Evolutionary conservation across 2,113 vertebrate species (phyloP).

Genomic region (Chelonoidis abingdonii): DNA sequence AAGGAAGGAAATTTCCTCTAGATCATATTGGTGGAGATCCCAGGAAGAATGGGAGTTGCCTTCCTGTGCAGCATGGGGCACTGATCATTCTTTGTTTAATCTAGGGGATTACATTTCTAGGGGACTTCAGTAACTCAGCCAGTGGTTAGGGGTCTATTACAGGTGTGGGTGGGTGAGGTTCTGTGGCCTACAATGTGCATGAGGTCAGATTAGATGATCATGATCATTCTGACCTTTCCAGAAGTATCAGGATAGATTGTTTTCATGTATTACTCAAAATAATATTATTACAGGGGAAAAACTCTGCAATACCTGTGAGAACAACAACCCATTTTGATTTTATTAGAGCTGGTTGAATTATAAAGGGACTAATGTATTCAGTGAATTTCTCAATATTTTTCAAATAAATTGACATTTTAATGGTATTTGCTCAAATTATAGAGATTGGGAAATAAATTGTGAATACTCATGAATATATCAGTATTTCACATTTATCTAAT

Average conservation of each 20-base stretch:
- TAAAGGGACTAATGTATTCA: background rate
- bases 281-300: background rate
- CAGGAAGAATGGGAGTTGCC: too few relatives aligned
- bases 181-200: too few relatives aligned
- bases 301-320: background rate
- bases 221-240: background rate
- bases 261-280: background rate
- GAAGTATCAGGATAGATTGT: background rate
- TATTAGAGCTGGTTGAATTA: background rate
- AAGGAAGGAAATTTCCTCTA: too few relatives aligned
- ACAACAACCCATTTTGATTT: background rate
- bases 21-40: too few relatives aligned
- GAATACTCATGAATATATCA: background rate
- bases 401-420: background rate
- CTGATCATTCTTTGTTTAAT: too few relatives aligned
- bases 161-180: too few relatives aligned
- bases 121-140: too few relatives aligned
- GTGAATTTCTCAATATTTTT: background rate
- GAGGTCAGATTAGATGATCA: too few relatives aligned
- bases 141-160: too few relatives aligned
- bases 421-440: background rate
- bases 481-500: background rate
- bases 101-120: too few relatives aligned
- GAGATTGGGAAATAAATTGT: background rate
- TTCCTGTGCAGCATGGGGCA: too few relatives aligned